These are phyloP conservation scores for Coptotermes formosanus DNA, from an alignment of 1,140 invertebrate species.

Conservation along the genomic window DNA sequence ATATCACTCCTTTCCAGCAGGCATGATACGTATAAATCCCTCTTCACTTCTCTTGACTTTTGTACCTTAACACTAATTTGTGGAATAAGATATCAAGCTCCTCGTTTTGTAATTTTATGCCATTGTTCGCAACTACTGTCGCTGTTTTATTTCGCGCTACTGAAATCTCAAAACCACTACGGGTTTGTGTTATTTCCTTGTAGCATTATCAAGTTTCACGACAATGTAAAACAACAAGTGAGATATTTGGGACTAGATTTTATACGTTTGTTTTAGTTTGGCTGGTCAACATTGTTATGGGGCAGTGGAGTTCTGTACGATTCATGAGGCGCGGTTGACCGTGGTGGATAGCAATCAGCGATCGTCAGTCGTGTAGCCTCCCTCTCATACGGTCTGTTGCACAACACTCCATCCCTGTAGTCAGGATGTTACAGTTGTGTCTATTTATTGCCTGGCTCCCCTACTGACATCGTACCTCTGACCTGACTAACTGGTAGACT, in stretches of 20 bases:
- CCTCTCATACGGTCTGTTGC: neutral
- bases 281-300: neutral
- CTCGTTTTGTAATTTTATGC: too few relatives aligned
- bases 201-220: too few relatives aligned
- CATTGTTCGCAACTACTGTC: too few relatives aligned
- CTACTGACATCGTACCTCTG: neutral
- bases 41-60: too few relatives aligned
- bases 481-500: conserved; percentile 14
- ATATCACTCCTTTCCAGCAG: too few relatives aligned
- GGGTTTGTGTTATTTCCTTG: too few relatives aligned
- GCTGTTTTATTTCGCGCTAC: too few relatives aligned
- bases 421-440: neutral
- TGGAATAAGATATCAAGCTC: too few relatives aligned
- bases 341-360: neutral
- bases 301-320: neutral
- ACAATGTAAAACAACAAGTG: too few relatives aligned
- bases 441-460: neutral
- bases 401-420: neutral
- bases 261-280: neutral
- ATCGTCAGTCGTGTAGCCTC: neutral
- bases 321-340: conserved; percentile 4
- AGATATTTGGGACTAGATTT: neutral
- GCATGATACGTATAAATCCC: too few relatives aligned
- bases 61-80: too few relatives aligned
- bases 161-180: too few relatives aligned